Percentiles rank a stretch among this genome's conserved stretches.
These are phyloP conservation scores for Pentalonia nigronervosa DNA, from an alignment of 1,140 invertebrate genomes.

Conservation along the genomic window DNA sequence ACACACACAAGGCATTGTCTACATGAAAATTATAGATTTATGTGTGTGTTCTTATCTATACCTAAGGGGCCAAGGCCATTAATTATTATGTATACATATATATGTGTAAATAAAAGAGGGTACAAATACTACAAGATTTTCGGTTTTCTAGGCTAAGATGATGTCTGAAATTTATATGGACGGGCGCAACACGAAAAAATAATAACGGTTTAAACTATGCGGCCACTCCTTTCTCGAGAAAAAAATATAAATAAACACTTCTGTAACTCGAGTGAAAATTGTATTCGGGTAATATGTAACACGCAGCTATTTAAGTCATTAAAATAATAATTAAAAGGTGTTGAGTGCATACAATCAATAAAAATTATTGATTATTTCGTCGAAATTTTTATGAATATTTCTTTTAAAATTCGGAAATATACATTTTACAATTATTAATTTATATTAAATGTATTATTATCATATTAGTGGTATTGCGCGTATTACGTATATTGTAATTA, in stretches of 20 bases:
- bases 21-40: background rate
- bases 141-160: background rate
- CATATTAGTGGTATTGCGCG: background rate
- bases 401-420: background rate
- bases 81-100: background rate
- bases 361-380: background rate
- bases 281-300: background rate
- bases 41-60: background rate
- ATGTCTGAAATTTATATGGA: background rate
- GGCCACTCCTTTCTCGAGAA: background rate
- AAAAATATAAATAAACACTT: conserved; percentile 1
- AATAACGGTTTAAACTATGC: conserved; percentile 45
- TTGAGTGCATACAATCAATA: background rate
- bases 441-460: background rate
- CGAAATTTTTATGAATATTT: background rate
- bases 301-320: background rate
- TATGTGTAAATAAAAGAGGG: background rate
- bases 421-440: background rate
- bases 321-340: background rate
- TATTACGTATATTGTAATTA: background rate
- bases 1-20: background rate
- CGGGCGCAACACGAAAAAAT: background rate
- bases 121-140: conserved; percentile 12
- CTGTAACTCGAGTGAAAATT: background rate
- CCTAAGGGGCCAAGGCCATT: background rate